Evolutionary conservation across 2,888 invertebrate genomes (phyloP), one percentile per base, ranked within the genome.

Genomic region (Catotricha subobsoleta): DNA sequence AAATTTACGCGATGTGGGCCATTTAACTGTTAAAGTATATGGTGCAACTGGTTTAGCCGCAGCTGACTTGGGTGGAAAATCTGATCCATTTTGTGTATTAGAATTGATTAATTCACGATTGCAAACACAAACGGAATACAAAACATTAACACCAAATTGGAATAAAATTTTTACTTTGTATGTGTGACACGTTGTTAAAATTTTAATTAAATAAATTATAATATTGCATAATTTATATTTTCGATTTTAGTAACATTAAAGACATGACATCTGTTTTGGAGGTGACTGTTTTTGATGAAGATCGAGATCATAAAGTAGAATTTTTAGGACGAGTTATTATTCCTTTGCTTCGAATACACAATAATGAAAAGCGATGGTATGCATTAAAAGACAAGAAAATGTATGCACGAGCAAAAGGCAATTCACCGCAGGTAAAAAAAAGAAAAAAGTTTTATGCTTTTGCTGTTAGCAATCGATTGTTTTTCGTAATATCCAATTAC

Each of bases 81-180:
- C 94, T 36, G 98, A 98, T 64, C 98, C 98, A 0, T 98, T 97
- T 64, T 95, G 94, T 62, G 95, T 98, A 0, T 61, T 98, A 16
- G 95, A 97, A 58, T 67, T 98, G 47, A 86, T 90, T 12, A 98
- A 98, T 58, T 77, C 91, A 1, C 73, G 97, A 39, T 67, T 97
- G 27, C 95, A 97, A 62, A 98, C 98, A 0, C 94, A 97, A 60
- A 98, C 98, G 0, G 95, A 97, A 62, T 98, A 98, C 62, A 95
- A 97, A 62, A 98, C 97, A 0, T 65, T 98, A 18, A 72, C 81
- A 41, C 98, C 98, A 0, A 88, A 80, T 48, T 98, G 98, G 98
- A 91, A 94, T 67, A 97, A 97, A 65, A 87, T 95, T 49, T 98
- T 97, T 59, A 92, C 90, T 34, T 95, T 98, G 88, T 91, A 66